A percentile compares a stretch with the other conserved stretches of the same genome.
phyloP scores from a whole-genome alignment of 92 coral and sea anemone species.

The Galaxea fascicularis region DNA sequence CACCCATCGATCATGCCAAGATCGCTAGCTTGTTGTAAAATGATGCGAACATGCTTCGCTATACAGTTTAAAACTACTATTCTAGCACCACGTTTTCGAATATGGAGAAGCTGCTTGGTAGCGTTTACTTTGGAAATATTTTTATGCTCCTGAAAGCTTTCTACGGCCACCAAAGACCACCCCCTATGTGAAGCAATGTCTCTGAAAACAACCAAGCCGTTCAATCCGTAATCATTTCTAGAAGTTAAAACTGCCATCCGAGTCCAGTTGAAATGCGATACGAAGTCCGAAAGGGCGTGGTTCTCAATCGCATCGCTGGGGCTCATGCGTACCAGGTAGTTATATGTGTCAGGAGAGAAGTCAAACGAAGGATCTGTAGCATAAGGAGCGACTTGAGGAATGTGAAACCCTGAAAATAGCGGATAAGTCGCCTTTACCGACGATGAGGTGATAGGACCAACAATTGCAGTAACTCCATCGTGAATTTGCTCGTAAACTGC shows the following conservation, averaged over 20 bases:
- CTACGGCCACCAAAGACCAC: constrained; percentile 81
- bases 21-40: constrained; percentile 81
- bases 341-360: constrained; percentile 67
- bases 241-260: constrained; percentile 85
- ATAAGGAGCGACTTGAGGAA: constrained; percentile 84
- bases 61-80: constrained; percentile 79
- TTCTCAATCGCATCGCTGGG: constrained; percentile 79
- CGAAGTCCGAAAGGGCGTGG: constrained; percentile 76
- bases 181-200: constrained; percentile 86
- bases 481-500: constrained; percentile 85
- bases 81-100: constrained; percentile 80
- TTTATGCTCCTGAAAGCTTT: constrained; percentile 75
- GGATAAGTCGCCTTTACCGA: constrained; percentile 78
- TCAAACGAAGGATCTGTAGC: constrained; percentile 90
- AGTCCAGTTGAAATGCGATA: constrained; percentile 82
- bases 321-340: constrained; percentile 86
- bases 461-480: constrained; percentile 73
- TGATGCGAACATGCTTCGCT: constrained; percentile 61
- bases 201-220: constrained; percentile 76
- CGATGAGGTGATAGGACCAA: constrained; percentile 82
- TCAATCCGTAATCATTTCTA: constrained; percentile 80
- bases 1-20: constrained; percentile 82
- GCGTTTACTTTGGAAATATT: constrained; percentile 76
- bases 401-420: constrained; percentile 76
- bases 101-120: constrained; percentile 75